A percentile compares a stretch with the other conserved stretches of the same genome.
Evolutionary conservation across 2,113 vertebrate genomes (phyloP).

Genomic region (Cryptomyrus ogoouensis): DNA sequence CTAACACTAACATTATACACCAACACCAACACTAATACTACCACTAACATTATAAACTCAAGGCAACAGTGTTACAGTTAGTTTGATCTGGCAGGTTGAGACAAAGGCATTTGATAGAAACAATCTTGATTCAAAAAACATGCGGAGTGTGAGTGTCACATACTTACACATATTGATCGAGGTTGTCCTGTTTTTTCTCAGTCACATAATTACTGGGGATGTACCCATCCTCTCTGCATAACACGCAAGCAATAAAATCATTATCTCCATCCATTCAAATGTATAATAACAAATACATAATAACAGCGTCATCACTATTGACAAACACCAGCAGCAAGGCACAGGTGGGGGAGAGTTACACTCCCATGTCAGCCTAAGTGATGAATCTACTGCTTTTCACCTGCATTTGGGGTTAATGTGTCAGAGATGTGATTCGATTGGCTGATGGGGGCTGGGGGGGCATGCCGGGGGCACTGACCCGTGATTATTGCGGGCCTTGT

Average conservation of each 20-base stretch:
- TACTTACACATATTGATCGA: constrained; percentile 84
- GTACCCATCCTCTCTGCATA: constrained; percentile 76
- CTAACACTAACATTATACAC: not conserved
- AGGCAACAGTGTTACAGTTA: not conserved
- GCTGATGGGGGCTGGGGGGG: not conserved
- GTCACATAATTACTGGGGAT: constrained; percentile 91
- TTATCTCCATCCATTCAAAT: not conserved
- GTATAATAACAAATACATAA: not conserved
- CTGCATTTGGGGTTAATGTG: not conserved
- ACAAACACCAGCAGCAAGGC: not conserved
- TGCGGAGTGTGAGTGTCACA: not conserved
- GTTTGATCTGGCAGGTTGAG: not conserved
- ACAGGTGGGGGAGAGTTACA: not conserved
- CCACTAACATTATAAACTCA: not conserved
- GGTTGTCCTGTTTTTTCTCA: constrained; percentile 74
- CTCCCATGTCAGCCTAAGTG: not conserved
- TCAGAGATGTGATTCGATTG: not conserved
- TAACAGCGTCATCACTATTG: not conserved
- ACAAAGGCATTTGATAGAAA: not conserved
- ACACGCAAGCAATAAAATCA: constrained; percentile 14
- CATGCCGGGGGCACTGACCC: constrained; percentile 58
- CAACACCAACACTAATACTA: not conserved
- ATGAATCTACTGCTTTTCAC: not conserved
- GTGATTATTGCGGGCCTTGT: constrained; percentile 74
- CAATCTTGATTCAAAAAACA: not conserved